phyloP scores from a whole-genome alignment of 2,888 invertebrate species.

The Tanypteryx hageni region DNA sequence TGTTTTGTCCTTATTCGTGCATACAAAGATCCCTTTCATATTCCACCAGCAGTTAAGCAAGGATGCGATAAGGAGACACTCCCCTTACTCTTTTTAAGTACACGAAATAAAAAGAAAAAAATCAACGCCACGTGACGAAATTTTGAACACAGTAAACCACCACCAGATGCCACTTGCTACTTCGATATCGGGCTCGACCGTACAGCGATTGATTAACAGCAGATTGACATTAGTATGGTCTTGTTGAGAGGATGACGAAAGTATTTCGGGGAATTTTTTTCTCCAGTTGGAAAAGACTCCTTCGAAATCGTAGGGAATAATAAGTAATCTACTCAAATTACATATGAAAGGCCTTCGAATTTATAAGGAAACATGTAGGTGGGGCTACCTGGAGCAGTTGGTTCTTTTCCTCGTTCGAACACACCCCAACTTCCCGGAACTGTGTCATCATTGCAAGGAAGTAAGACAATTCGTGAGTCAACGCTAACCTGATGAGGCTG shows the following conservation, averaged over 20 bases:
- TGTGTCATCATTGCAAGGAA: no score
- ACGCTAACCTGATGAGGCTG: no score
- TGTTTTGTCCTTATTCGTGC: not conserved
- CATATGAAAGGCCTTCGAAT: no score
- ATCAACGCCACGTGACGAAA: not conserved
- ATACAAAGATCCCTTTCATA: not conserved
- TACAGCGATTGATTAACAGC: not conserved
- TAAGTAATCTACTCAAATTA: no score
- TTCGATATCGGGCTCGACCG: not conserved
- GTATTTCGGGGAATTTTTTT: not conserved
- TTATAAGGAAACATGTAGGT: no score
- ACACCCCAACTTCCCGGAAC: no score
- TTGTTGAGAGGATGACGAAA: not conserved
- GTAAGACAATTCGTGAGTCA: no score
- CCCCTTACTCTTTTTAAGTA: not conserved
- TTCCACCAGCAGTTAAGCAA: not conserved
- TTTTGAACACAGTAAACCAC: not conserved
- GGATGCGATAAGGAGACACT: slow-evolving; percentile 18
- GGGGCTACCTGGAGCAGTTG: no score
- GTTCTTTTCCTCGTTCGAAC: no score
- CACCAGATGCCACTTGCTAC: not conserved
- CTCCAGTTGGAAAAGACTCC: no score
- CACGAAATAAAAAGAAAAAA: not conserved
- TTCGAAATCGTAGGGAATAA: no score
- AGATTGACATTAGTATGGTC: not conserved